Percentiles rank a stretch among this genome's conserved stretches.
Evolutionary conservation across 2,797 vertebrate species (phyloP).

Genomic region (Ctenosaura bakeri): DNA sequence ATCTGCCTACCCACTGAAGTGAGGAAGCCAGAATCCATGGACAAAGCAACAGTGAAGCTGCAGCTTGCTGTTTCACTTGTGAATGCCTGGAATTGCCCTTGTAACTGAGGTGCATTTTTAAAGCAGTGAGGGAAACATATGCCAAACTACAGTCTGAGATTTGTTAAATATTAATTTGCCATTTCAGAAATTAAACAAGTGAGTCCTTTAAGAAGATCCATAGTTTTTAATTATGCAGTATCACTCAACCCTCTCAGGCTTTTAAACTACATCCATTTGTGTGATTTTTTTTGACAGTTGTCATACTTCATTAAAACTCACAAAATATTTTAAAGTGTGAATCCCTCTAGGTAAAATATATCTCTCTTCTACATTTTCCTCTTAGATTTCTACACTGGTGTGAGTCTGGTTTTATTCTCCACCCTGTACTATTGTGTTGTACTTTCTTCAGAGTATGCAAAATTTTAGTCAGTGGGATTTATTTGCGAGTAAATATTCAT

Average conservation of each 20-base stretch:
- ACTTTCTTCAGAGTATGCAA: background rate
- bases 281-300: constrained; percentile 31
- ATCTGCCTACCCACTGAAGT: background rate
- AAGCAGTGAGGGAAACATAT: background rate
- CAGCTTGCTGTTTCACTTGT: background rate
- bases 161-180: constrained; percentile 19
- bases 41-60: too few species aligned
- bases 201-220: constrained; percentile 12
- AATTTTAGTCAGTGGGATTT: too few species aligned
- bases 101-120: background rate
- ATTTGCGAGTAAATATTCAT: too few species aligned
- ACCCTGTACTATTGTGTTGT: background rate
- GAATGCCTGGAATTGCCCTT: background rate
- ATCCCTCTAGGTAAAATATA: constrained; percentile 1
- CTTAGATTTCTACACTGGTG: background rate
- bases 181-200: constrained; percentile 32
- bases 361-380: background rate
- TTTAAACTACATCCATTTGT: constrained; percentile 17
- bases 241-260: constrained; percentile 1
- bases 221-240: constrained; percentile 27
- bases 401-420: background rate
- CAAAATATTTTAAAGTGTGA: background rate
- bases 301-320: constrained; percentile 28
- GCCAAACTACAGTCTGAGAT: constrained; percentile 1
- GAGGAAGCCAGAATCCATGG: background rate